Conservation (phyloP, 2,797 vertebrate species). For the Lepus townsendii region DNA sequence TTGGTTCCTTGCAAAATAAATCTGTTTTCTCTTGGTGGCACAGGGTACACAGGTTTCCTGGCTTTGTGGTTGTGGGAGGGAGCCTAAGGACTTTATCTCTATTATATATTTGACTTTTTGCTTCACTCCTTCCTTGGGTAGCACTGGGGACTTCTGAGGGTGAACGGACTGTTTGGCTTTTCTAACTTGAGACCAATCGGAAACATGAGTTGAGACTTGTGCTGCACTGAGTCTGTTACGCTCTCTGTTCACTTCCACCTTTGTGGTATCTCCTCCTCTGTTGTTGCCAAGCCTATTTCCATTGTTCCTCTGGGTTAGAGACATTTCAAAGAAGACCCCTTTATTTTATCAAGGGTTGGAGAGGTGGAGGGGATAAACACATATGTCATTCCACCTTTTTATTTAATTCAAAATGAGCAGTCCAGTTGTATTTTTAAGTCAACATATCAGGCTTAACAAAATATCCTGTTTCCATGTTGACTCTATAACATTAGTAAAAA, state of each 20-base stretch:
- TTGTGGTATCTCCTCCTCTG: neutral
- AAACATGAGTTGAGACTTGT: neutral
- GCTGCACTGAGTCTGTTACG: neutral
- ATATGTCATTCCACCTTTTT: neutral
- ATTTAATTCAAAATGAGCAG: neutral
- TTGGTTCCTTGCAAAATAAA: neutral
- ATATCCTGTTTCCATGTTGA: neutral
- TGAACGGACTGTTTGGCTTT: neutral
- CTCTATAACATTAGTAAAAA: neutral
- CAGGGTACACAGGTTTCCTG: neutral
- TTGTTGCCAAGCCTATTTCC: neutral
- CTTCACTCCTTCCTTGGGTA: neutral
- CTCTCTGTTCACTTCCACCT: neutral
- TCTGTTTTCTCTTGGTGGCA: neutral
- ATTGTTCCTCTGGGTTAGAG: neutral
- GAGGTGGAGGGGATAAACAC: neutral
- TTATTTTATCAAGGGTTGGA: neutral
- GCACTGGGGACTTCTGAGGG: neutral
- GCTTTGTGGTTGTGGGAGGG: neutral
- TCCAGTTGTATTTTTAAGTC: neutral
- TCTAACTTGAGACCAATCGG: neutral
- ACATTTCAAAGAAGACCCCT: neutral
- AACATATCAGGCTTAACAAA: neutral
- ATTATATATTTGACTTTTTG: neutral
- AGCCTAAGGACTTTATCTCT: neutral